phyloP scores from a whole-genome alignment of 2,888 invertebrate genomes.

The Eurois occulta region DNA sequence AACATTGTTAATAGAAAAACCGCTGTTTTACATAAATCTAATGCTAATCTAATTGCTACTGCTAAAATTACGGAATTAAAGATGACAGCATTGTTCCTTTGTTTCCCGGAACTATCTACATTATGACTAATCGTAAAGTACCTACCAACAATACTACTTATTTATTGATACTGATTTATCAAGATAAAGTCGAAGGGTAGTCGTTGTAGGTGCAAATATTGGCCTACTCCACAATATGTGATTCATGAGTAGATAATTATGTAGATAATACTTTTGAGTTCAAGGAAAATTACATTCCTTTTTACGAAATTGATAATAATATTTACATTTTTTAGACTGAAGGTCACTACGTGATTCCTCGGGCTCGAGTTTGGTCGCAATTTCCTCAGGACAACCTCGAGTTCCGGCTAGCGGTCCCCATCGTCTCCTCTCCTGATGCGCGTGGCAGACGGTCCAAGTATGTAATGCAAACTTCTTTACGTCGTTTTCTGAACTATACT shows the following conservation, averaged over 20 bases:
- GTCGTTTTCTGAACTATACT: neutral
- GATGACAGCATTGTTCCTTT: neutral
- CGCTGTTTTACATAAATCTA: neutral
- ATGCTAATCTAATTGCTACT: neutral
- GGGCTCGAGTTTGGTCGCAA: conserved; percentile 45
- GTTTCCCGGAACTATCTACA: neutral
- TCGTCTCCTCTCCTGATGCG: conserved; percentile 27
- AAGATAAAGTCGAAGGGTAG: conserved; percentile 13
- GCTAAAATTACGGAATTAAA: neutral
- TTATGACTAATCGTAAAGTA: conserved; percentile 9
- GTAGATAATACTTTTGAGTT: neutral
- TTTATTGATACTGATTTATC: conserved; percentile 10
- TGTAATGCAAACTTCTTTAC: neutral
- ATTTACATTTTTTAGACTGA: conserved; percentile 48
- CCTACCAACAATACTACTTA: neutral
- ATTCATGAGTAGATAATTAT: neutral
- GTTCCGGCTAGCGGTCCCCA: conserved; percentile 49
- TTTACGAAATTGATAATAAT: neutral
- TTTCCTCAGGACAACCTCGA: conserved; percentile 44
- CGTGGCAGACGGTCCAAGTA: conserved; percentile 30
- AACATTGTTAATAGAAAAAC: neutral
- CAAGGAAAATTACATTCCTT: neutral
- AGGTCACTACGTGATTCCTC: conserved; percentile 52
- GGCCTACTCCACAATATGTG: neutral
- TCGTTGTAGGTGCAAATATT: neutral